Conservation (phyloP, 2,797 vertebrate genomes). For the Telmatherina bonti region DNA sequence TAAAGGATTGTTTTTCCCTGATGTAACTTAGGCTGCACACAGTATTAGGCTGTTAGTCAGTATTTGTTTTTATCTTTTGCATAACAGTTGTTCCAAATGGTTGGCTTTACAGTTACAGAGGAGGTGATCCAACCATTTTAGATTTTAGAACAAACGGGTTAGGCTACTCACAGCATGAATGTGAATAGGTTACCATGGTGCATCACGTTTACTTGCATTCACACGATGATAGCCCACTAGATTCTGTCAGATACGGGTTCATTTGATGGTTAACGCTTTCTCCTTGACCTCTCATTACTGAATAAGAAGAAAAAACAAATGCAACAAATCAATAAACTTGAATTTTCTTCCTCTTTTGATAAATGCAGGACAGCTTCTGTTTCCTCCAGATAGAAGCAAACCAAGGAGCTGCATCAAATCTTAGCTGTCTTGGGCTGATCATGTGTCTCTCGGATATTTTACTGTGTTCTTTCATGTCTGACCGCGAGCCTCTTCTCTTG, state of each 20-base stretch:
- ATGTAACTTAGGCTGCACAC: neutral
- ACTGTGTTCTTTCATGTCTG: no score
- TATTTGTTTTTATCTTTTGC: constrained; percentile 5
- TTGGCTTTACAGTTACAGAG: constrained; percentile 24
- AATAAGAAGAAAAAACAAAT: no score
- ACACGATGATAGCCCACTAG: neutral
- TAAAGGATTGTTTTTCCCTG: neutral
- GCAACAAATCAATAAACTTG: no score
- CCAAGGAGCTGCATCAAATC: neutral
- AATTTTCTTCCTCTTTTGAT: neutral
- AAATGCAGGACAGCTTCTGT: neutral
- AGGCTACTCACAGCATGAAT: constrained; percentile 19
- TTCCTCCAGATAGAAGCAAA: neutral
- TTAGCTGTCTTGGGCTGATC: neutral
- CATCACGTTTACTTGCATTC: constrained; percentile 28
- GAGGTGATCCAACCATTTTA: constrained; percentile 31
- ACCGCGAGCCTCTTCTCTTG: no score
- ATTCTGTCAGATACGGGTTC: neutral
- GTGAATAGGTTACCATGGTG: constrained; percentile 18
- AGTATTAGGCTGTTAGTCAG: no score
- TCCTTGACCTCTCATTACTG: neutral
- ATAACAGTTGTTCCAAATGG: constrained; percentile 7
- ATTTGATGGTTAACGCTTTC: neutral
- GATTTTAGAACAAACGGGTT: constrained; percentile 23
- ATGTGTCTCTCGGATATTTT: neutral